A percentile compares a stretch with the other conserved stretches of the same genome.
phyloP scores from a whole-genome alignment of 2,888 invertebrate species.

The Nymphalis urticae region DNA sequence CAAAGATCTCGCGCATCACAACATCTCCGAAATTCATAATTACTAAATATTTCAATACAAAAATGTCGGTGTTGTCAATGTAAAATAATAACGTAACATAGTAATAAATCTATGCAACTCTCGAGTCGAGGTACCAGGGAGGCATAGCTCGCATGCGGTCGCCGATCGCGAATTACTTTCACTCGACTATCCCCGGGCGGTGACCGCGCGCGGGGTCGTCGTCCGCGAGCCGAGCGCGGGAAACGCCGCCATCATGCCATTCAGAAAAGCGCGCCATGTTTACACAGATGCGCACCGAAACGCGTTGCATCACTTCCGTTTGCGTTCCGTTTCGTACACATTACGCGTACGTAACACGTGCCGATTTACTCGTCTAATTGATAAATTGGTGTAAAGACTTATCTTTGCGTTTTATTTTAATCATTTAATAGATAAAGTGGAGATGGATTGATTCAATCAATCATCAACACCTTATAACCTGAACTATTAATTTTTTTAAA shows the following conservation, averaged over 20 bases:
- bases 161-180: slow-evolving; percentile 80
- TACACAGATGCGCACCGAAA: slow-evolving; percentile 81
- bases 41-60: not conserved
- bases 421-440: not conserved
- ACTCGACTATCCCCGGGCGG: slow-evolving; percentile 77
- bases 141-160: slow-evolving; percentile 72
- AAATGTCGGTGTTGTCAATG: slow-evolving; percentile 14
- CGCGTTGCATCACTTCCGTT: slow-evolving; percentile 80
- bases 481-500: too few species aligned
- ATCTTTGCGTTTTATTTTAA: slow-evolving; percentile 7
- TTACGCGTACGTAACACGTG: slow-evolving; percentile 62
- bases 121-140: slow-evolving; percentile 61
- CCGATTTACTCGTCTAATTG: slow-evolving; percentile 57
- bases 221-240: slow-evolving; percentile 70
- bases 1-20: slow-evolving; percentile 29
- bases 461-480: too few species aligned
- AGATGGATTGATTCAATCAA: too few species aligned
- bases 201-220: slow-evolving; percentile 75
- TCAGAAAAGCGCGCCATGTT: slow-evolving; percentile 79
- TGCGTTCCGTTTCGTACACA: slow-evolving; percentile 70
- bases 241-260: slow-evolving; percentile 73
- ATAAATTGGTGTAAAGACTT: slow-evolving; percentile 23
- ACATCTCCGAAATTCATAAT: not conserved
- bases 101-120: slow-evolving; percentile 44
- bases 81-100: slow-evolving; percentile 36